phyloP scores from a whole-genome alignment of 1,140 invertebrate genomes.

The Babylonia areolata region DNA sequence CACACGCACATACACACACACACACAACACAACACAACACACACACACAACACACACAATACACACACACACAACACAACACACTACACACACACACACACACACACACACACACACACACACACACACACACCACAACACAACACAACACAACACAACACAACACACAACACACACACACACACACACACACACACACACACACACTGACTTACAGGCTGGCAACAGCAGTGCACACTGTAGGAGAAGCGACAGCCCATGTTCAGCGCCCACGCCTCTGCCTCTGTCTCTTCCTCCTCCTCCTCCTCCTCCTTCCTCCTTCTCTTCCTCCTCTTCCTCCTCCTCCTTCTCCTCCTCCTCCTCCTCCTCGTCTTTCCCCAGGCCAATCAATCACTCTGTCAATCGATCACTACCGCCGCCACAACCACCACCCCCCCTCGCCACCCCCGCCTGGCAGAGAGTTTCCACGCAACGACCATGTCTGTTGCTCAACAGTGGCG shows the following conservation, averaged over 20 bases:
- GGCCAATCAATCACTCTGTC: neutral
- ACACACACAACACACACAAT: neutral
- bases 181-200: neutral
- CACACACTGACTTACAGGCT: neutral
- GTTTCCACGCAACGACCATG: no score
- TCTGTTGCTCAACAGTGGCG: no score
- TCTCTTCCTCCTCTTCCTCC: neutral
- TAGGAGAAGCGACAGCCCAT: neutral
- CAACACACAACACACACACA: constrained; percentile 11
- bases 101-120: neutral
- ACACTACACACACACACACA: neutral
- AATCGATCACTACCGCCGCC: neutral
- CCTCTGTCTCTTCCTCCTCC: neutral
- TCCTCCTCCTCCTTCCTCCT: neutral
- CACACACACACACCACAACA: constrained; percentile 11
- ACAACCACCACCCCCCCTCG: neutral
- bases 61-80: neutral
- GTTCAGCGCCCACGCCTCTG: neutral
- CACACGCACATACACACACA: neutral
- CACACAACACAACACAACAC: neutral
- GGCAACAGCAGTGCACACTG: neutral
- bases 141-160: no score
- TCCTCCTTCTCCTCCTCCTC: no score
- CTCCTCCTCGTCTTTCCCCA: no score
- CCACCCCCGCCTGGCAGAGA: neutral